These are phyloP conservation scores for Gorilla gorilla DNA, from an alignment of 2,113 vertebrate species.

Conservation along the genomic window DNA sequence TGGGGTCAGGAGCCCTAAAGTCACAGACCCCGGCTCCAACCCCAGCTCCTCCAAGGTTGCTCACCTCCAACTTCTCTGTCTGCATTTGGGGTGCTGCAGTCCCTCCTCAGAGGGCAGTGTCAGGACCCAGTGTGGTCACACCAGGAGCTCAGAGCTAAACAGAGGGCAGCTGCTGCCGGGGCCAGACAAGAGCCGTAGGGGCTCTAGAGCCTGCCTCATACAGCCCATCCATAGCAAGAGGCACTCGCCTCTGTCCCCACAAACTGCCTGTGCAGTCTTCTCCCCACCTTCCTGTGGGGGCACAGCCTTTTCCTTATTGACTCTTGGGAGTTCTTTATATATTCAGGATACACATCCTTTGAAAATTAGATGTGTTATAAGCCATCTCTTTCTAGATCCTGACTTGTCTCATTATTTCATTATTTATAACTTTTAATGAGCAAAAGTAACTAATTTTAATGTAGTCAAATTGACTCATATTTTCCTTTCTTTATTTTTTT, in stretches of 20 bases:
- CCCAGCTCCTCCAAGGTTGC: neutral
- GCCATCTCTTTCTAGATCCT: neutral
- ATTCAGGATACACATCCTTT: neutral
- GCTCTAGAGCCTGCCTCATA: accelerated
- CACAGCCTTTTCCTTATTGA: neutral
- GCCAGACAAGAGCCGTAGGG: neutral
- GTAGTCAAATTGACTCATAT: neutral
- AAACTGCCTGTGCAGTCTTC: neutral
- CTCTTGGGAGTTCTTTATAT: neutral
- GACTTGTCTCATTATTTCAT: neutral
- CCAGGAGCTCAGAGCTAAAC: neutral
- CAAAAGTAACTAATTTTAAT: neutral
- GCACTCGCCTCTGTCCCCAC: neutral
- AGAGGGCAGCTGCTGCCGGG: neutral
- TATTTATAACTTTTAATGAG: neutral
- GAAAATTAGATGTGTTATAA: neutral
- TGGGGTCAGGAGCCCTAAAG: neutral
- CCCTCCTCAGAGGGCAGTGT: neutral
- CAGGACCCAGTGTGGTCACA: neutral
- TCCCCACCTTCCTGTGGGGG: neutral
- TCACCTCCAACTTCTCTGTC: neutral
- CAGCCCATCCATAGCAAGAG: neutral
- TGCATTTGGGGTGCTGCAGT: neutral
- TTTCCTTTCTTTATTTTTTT: neutral
- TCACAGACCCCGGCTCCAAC: neutral